These are phyloP conservation scores for Zaprionus capensis DNA, from an alignment of 1,140 invertebrate species.

Conservation along the genomic window DNA sequence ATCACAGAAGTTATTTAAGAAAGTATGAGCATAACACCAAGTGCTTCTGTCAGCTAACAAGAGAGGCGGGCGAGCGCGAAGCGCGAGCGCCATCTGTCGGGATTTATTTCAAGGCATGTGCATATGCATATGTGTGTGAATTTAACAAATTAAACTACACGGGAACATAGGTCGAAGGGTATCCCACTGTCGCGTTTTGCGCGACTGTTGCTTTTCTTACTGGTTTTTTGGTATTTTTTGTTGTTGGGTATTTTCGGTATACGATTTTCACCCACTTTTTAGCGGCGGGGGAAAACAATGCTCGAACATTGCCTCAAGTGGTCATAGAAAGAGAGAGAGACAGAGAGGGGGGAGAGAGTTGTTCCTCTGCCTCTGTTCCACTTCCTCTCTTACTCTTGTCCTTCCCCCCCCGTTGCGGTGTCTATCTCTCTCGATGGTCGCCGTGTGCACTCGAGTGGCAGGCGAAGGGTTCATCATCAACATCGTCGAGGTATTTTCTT, in stretches of 20 bases:
- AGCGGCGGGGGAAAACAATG: conserved; percentile 56
- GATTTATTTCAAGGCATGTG: no score
- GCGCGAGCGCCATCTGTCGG: no score
- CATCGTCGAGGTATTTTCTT: conserved; percentile 73
- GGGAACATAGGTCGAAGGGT: no score
- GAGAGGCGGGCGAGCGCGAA: no score
- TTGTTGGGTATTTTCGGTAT: conserved; percentile 14
- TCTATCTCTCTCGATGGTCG: conserved; percentile 29
- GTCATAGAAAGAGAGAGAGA: conserved; percentile 25
- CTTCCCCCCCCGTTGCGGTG: background rate
- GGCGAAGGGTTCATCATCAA: conserved; percentile 72
- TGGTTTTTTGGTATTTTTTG: conserved; percentile 33
- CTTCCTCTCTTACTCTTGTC: no score
- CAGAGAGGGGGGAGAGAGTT: background rate
- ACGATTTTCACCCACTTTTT: conserved; percentile 71
- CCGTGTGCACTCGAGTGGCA: conserved; percentile 65
- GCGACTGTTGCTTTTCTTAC: no score
- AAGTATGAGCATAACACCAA: no score
- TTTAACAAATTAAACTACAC: no score
- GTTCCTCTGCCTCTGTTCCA: background rate
- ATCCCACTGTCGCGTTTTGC: no score
- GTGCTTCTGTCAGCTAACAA: no score
- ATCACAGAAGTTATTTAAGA: no score
- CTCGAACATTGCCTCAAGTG: conserved; percentile 53
- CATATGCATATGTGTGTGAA: no score